Evolutionary conservation across 37 sponge, comb jelly and placozoan species (phyloP).

Genomic region (Halisarca cf. caerulea): DNA sequence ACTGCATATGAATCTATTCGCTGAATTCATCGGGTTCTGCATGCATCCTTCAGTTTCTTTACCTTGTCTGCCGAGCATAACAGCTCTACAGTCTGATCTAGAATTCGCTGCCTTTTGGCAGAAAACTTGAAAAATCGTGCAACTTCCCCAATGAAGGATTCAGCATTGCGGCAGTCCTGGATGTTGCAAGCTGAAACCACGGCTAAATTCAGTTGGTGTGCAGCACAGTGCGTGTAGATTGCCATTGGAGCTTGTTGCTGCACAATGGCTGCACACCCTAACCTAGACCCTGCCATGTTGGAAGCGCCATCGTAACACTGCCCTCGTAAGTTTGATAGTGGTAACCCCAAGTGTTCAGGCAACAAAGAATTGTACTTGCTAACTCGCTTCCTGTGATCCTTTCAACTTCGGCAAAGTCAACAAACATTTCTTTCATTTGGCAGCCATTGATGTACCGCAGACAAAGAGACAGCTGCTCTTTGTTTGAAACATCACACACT

Average conservation of each 20-base stretch:
- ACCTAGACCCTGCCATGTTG: conserved; percentile 53
- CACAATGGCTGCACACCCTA: conserved; percentile 43
- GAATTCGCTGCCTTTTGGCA: conserved; percentile 51
- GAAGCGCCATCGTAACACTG: conserved; percentile 69
- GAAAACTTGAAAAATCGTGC: conserved; percentile 53
- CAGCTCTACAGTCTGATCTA: conserved; percentile 36
- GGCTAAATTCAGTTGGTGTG: conserved; percentile 56
- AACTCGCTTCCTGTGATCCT: conserved; percentile 46
- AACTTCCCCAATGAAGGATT: conserved; percentile 43
- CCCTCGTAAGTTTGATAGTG: conserved; percentile 31
- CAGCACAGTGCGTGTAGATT: conserved; percentile 54
- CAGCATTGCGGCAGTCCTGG: conserved; percentile 47
- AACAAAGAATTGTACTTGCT: conserved; percentile 35
- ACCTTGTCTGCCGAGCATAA: not conserved
- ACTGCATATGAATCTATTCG: too few relatives aligned
- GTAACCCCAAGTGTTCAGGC: conserved; percentile 32
- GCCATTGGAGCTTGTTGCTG: conserved; percentile 48
- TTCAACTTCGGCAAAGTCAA: conserved; percentile 45
- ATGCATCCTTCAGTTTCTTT: conserved; percentile 60
- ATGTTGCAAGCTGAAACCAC: conserved; percentile 55
- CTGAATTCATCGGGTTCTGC: conserved; percentile 40
- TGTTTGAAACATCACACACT: conserved; percentile 39
- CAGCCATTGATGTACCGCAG: conserved; percentile 10
- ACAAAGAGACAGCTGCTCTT: conserved; percentile 42
- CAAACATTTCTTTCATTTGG: not conserved